Conservation (phyloP, 2,113 vertebrate species). For the Mohoua ochrocephala region DNA sequence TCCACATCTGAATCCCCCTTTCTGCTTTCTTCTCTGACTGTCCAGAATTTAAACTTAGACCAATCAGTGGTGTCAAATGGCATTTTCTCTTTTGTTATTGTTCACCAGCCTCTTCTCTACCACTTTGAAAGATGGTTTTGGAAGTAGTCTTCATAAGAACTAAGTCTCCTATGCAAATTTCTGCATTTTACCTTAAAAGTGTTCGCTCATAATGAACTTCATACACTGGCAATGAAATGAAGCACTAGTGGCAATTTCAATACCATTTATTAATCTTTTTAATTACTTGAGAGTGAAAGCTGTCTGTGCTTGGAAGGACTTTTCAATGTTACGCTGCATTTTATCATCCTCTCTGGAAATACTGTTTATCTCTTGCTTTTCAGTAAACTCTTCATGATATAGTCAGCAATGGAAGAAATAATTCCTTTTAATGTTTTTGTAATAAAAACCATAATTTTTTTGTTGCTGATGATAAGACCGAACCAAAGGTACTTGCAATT, state of each 20-base stretch:
- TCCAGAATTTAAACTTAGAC: background rate
- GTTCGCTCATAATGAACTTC: background rate
- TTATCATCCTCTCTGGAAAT: background rate
- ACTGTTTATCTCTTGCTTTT: background rate
- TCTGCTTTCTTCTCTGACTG: background rate
- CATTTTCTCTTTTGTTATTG: background rate
- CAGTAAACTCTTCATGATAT: background rate
- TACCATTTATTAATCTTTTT: background rate
- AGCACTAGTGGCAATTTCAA: background rate
- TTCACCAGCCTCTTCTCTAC: background rate
- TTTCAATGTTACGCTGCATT: background rate
- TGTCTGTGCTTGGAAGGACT: background rate
- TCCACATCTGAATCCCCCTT: background rate
- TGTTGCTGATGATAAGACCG: background rate
- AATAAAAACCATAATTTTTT: background rate
- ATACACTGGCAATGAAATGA: background rate
- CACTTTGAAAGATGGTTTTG: background rate
- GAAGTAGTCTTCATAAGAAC: background rate
- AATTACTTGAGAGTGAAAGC: background rate
- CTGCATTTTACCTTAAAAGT: background rate
- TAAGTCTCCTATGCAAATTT: background rate
- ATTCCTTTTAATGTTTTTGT: background rate
- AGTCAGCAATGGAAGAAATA: background rate
- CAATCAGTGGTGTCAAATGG: background rate
- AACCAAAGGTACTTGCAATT: background rate